These are phyloP conservation scores for Dryococelus australis DNA, from an alignment of 2,888 invertebrate genomes.

Conservation along the genomic window DNA sequence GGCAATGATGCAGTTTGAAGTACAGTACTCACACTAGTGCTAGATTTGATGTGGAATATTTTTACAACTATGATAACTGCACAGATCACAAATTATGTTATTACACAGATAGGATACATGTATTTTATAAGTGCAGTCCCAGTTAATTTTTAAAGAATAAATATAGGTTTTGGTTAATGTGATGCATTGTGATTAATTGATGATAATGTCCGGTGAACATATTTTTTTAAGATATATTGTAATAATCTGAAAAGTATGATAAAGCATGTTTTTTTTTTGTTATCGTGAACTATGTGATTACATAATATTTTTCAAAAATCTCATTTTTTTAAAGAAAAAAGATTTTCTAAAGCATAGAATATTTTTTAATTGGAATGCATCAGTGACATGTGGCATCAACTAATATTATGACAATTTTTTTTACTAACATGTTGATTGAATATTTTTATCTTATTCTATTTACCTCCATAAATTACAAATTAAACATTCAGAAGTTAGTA, in stretches of 20 bases:
- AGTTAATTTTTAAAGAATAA: neutral
- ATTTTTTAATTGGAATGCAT: neutral
- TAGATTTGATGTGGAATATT: conserved; percentile 16
- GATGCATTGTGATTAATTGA: neutral
- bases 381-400: neutral
- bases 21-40: neutral
- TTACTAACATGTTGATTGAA: neutral
- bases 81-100: neutral
- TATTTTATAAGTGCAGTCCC: neutral
- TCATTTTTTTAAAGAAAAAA: no score
- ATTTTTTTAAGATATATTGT: neutral
- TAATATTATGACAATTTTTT: neutral
- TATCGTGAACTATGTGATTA: neutral
- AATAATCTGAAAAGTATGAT: neutral
- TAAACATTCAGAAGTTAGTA: neutral
- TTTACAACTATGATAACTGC: conserved; percentile 1
- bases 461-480: neutral
- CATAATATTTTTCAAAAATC: neutral
- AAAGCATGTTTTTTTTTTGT: neutral
- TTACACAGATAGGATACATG: neutral
- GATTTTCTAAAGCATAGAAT: neutral
- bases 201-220: conserved; percentile 10
- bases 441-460: neutral
- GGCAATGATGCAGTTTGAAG: conserved; percentile 9
- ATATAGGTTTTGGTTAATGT: neutral